Evolutionary conservation across 1,140 invertebrate species (phyloP).

Genomic region (Charaxes varanes): DNA sequence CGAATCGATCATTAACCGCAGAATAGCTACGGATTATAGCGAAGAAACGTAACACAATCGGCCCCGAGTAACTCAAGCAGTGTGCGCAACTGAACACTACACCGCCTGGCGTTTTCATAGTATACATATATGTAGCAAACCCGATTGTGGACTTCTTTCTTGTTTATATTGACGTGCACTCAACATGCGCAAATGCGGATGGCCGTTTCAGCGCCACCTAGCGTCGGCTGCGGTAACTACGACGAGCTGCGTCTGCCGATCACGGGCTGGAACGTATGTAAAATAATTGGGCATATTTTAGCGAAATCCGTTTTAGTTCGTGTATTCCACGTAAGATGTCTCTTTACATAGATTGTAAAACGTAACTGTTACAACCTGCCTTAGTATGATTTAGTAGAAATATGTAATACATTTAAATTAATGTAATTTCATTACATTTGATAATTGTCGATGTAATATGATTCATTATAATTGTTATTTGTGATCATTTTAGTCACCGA

Average conservation of each 20-base stretch:
- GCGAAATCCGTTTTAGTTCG: too few species aligned
- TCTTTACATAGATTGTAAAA: too few species aligned
- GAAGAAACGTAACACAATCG: slow-evolving; percentile 43
- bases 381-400: too few species aligned
- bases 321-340: too few species aligned
- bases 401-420: too few species aligned
- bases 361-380: too few species aligned
- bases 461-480: too few species aligned
- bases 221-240: slow-evolving; percentile 6
- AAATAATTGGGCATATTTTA: too few species aligned
- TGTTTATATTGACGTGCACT: slow-evolving; percentile 66
- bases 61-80: slow-evolving; percentile 52
- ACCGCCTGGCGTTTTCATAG: slow-evolving; percentile 50
- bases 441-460: too few species aligned
- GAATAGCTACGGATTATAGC: slow-evolving; percentile 38
- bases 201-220: slow-evolving; percentile 17
- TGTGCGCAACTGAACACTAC: slow-evolving; percentile 56
- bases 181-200: slow-evolving; percentile 42
- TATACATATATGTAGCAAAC: slow-evolving; percentile 51
- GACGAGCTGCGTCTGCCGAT: slow-evolving; percentile 9
- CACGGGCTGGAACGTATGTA: background rate
- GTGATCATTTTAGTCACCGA: too few species aligned
- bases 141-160: slow-evolving; percentile 50
- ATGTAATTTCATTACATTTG: too few species aligned
- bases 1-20: slow-evolving; percentile 49